Conservation (phyloP, 2,888 invertebrate species). For the Eulithis testata region DNA sequence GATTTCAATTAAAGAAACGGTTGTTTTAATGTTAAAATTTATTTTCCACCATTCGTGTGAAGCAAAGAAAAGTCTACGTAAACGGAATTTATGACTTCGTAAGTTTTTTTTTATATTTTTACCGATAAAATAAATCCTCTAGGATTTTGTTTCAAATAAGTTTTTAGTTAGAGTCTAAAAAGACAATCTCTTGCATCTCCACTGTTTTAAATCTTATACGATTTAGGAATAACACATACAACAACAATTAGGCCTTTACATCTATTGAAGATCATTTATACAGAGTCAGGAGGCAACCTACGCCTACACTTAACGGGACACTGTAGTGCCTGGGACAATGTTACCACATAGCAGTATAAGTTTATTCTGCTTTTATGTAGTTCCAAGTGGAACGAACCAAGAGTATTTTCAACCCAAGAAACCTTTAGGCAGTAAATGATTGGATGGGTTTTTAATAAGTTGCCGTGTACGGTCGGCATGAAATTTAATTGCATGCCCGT, state of each 20-base stretch:
- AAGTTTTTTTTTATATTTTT: background rate
- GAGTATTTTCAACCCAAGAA: slow-evolving; percentile 41
- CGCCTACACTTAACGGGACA: too few species aligned
- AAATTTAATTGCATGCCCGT: slow-evolving; percentile 57
- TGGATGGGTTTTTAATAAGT: slow-evolving; percentile 65
- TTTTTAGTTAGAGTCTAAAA: background rate
- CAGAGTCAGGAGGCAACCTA: too few species aligned
- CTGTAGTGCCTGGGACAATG: background rate
- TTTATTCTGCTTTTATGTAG: slow-evolving; percentile 1
- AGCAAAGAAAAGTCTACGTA: too few species aligned
- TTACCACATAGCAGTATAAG: background rate
- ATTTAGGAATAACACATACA: background rate
- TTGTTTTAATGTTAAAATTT: too few species aligned
- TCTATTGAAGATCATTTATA: too few species aligned
- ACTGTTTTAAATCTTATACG: slow-evolving; percentile 9
- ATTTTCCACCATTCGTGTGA: too few species aligned
- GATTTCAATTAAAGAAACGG: too few species aligned
- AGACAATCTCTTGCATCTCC: background rate
- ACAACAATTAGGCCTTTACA: too few species aligned
- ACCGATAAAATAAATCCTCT: too few species aligned
- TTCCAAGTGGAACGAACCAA: slow-evolving; percentile 48
- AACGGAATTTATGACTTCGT: background rate
- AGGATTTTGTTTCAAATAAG: too few species aligned
- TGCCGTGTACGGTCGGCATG: slow-evolving; percentile 49
- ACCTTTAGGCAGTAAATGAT: slow-evolving; percentile 56